Conservation (phyloP, 2,888 invertebrate species). For the Lepeophtheirus nordmannii region DNA sequence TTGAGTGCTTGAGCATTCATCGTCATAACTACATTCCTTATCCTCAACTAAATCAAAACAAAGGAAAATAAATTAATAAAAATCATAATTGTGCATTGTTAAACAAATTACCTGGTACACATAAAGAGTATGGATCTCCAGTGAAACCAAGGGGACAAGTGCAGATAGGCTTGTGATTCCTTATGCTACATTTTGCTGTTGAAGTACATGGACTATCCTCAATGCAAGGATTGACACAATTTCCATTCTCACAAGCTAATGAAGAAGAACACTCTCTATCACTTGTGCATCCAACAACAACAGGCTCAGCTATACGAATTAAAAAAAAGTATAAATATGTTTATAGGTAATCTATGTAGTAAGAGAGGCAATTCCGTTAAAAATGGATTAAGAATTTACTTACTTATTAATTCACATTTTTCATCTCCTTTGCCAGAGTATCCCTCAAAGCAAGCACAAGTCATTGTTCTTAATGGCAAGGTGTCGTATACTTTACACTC, state of each 20-base stretch:
- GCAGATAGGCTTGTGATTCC: slow-evolving; percentile 66
- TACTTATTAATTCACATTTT: slow-evolving; percentile 9
- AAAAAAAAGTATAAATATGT: not conserved
- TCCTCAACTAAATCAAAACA: not conserved
- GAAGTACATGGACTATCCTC: slow-evolving; percentile 57
- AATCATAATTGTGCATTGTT: not conserved
- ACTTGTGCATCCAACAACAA: slow-evolving; percentile 5
- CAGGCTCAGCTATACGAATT: slow-evolving; percentile 11
- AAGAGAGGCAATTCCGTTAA: too few relatives aligned
- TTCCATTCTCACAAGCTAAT: slow-evolving; percentile 6
- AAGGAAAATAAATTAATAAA: not conserved
- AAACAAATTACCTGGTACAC: slow-evolving; percentile 39
- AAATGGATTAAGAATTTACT: too few relatives aligned
- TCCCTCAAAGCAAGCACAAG: slow-evolving; percentile 67
- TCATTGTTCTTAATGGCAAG: slow-evolving; percentile 68
- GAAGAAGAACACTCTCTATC: slow-evolving; percentile 16
- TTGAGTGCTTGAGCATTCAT: slow-evolving; percentile 39
- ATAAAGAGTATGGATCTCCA: slow-evolving; percentile 27
- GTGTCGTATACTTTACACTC: slow-evolving; percentile 70
- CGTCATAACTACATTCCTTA: slow-evolving; percentile 9
- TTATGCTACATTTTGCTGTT: slow-evolving; percentile 62
- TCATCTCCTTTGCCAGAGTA: slow-evolving; percentile 67
- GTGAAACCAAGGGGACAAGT: slow-evolving; percentile 35
- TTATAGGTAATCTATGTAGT: not conserved
- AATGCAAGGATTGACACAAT: slow-evolving; percentile 44